Evolutionary conservation across 2,888 invertebrate genomes (phyloP), one percentile per base, ranked within the genome.

Genomic region (Camponotus fellah): DNA sequence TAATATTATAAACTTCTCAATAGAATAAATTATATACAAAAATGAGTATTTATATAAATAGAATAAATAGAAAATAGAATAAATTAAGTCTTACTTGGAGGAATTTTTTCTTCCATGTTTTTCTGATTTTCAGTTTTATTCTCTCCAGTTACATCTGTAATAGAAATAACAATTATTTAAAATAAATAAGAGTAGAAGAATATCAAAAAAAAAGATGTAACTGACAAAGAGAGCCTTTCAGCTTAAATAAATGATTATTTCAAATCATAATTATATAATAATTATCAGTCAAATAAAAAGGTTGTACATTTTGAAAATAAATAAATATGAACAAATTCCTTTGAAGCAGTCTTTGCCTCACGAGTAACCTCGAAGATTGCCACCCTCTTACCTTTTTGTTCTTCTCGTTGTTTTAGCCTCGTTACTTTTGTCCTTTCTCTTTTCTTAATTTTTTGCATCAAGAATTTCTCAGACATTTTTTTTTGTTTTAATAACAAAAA

Each of bases 371-470:
- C 21, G 0, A 34, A 82, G 32, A 12, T 65, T 32, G 1, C 26
- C 43, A 43, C 8, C 9, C 12, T 89, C 87, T 85, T 90, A 93
- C 93, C 92, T 74, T 92, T 90, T 83, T 92, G 90, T 76, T 93
- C 93, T 87, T 96, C 95, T 92, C 97, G 96, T 89, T 96, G 95
- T 92, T 96, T 95, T 8, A 96, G 92, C 12, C 97, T 92, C 88
- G 96, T 96, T 40, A 96, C 93, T 93, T 97, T 98, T 88, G 96
- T 96, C 91, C 97, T 97, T 91, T 97, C 97, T 0, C 97, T 96
- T 92, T 97, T 97, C 87, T 97, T 97, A 49, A 98, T 97, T 95
- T 98, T 98, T 80, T 97, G 95, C 96, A 97, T 96, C 37, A 97
- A 95, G 72, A 97, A 96, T 95, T 97, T 97, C 86, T 97, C 97